Conservation (phyloP, 2,113 vertebrate genomes). For the Pseudolaguvia tuberculata region DNA sequence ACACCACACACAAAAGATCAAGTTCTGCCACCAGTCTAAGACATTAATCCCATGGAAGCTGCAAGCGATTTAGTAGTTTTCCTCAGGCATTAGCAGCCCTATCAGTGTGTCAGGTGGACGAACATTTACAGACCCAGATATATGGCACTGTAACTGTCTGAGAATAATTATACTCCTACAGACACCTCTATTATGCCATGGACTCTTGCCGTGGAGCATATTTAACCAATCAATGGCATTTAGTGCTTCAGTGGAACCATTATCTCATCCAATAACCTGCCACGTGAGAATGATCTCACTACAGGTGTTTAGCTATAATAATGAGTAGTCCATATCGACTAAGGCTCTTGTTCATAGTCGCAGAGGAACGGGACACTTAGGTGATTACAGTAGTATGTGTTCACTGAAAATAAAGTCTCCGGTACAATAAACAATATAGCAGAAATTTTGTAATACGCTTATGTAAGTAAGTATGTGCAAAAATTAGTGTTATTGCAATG, state of each 20-base stretch:
- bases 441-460: not conserved
- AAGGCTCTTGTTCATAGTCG: constrained; percentile 19
- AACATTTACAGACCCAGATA: constrained; percentile 4
- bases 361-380: constrained; percentile 21
- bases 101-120: constrained; percentile 20
- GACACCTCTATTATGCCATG: constrained; percentile 1
- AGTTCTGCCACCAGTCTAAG: constrained; percentile 10
- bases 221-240: constrained; percentile 44
- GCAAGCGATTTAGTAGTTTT: constrained; percentile 29
- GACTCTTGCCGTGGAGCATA: constrained; percentile 32
- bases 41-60: constrained; percentile 33
- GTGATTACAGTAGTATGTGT: not conserved
- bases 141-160: not conserved
- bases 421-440: not conserved
- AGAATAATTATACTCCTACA: constrained; percentile 35
- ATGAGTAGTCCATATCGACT: constrained; percentile 16
- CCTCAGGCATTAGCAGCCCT: constrained; percentile 22
- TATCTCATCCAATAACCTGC: constrained; percentile 29
- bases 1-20: constrained; percentile 11
- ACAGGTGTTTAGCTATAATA: constrained; percentile 25
- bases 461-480: not conserved
- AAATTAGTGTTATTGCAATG: not conserved
- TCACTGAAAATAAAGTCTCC: not conserved
- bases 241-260: constrained; percentile 36
- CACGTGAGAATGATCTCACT: constrained; percentile 24